Evolutionary conservation across 2,888 invertebrate species (phyloP).

Genomic region (Norana najaformis): DNA sequence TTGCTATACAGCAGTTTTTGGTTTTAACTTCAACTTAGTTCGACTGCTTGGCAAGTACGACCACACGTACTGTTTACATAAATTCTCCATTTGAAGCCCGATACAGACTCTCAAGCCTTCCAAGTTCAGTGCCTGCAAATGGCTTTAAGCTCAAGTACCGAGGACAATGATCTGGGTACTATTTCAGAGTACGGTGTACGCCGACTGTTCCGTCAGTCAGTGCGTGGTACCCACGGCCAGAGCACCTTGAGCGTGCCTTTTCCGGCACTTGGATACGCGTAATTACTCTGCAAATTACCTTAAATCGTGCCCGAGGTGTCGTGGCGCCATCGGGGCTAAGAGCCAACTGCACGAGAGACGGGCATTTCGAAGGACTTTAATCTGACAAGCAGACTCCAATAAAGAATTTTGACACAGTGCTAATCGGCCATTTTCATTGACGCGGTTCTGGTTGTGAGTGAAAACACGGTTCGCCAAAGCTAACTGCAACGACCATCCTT

Average conservation of each 20-base stretch:
- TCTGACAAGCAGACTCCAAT: slow-evolving; percentile 15
- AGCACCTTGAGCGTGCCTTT: neutral
- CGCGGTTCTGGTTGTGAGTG: slow-evolving; percentile 6
- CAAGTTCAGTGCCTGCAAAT: slow-evolving; percentile 1
- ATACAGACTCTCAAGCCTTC: neutral
- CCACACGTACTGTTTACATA: neutral
- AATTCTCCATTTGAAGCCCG: neutral
- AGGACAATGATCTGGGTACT: neutral
- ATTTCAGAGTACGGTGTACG: neutral
- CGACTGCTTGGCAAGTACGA: neutral
- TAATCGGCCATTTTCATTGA: slow-evolving; percentile 10
- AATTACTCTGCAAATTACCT: neutral
- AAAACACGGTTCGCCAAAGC: neutral
- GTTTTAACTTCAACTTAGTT: neutral
- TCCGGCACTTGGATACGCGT: neutral
- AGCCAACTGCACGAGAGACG: neutral
- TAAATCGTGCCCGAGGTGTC: neutral
- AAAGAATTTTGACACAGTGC: slow-evolving; percentile 24
- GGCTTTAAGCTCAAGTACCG: slow-evolving; percentile 1
- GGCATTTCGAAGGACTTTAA: slow-evolving; percentile 5
- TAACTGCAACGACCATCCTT: neutral
- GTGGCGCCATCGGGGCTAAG: neutral
- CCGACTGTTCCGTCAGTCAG: neutral
- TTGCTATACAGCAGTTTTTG: neutral
- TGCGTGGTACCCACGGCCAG: neutral